Evolutionary conservation across 2,888 invertebrate genomes (phyloP).

Genomic region (Mycalesis mineus): DNA sequence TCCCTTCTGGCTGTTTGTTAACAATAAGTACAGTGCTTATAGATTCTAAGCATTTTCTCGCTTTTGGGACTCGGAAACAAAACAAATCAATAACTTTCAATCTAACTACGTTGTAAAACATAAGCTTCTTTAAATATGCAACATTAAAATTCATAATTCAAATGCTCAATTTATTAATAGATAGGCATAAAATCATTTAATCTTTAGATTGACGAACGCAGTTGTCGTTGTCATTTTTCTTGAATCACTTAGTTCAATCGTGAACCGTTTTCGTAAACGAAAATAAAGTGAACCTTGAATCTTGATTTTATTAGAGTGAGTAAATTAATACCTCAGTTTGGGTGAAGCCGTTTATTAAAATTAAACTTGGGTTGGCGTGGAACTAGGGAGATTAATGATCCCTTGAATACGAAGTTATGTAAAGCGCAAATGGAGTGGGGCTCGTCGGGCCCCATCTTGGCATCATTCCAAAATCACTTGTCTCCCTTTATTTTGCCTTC

Average conservation of each 20-base stretch:
- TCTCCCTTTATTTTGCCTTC: constrained; percentile 63
- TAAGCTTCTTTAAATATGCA: background rate
- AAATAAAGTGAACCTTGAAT: constrained; percentile 50
- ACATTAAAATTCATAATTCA: background rate
- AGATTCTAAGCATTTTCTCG: too few species aligned
- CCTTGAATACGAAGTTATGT: constrained; percentile 76
- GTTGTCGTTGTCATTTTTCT: background rate
- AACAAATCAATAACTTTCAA: too few species aligned
- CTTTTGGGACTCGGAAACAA: too few species aligned
- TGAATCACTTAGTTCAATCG: background rate
- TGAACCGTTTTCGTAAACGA: constrained; percentile 26
- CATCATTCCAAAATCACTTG: constrained; percentile 74
- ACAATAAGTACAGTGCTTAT: too few species aligned
- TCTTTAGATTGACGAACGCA: background rate
- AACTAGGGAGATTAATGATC: constrained; percentile 77
- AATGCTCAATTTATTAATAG: background rate
- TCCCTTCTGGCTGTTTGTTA: too few species aligned
- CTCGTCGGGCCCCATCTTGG: constrained; percentile 66
- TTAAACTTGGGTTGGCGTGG: constrained; percentile 72
- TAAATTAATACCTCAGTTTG: constrained; percentile 67
- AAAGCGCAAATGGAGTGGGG: constrained; percentile 73
- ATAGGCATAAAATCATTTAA: background rate
- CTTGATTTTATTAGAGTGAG: constrained; percentile 57
- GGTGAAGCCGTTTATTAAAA: constrained; percentile 74
- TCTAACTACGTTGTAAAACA: too few species aligned